Evolutionary conservation across 2,113 vertebrate species (phyloP), one percentile per base, ranked within the genome.

Genomic region (Phalacrocorax carbo): DNA sequence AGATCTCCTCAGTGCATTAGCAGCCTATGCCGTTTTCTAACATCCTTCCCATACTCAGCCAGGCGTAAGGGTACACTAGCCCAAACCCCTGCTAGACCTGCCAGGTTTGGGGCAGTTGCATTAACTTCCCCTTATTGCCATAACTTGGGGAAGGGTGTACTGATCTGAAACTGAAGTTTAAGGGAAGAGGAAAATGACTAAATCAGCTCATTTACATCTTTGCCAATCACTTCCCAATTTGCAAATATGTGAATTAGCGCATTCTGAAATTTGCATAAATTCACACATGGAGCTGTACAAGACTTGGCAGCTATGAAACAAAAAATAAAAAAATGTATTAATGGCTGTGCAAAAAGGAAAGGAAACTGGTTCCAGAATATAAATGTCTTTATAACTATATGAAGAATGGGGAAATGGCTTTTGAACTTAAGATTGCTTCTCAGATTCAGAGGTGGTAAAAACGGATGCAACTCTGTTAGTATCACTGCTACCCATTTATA

Each of bases 161-260:
- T 69, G 71, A 84, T 90, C 52, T 30, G 61, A 90, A 90, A 42
- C 18, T 27, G 49, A 84, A 91, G 83, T 95, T 94, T 84, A 68
- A 68, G 40, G 15, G 78, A 82, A 80, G 42, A 85, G 51, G 38
- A 44, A 94, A 93, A 81, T 66, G 11, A 79, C 79, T 95, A 82
- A 91, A 91, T 60, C 38, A 90, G 62, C 84, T 96, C 62, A 93
- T 96, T 97, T 96, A 58, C 91, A 93, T 94, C 23, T 94, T 96
- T 97, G 91, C 89, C 89, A 93, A 82, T 93, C 92, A 95, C 78
- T 95, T 96, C 84, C 93, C 92, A 96, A 96, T 97, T 96, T 96
- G 93, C 87, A 97, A 95, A 95, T 93, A 96, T 90, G 94, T 96
- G 94, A 95, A 96, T 96, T 97, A 93, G 51, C 89, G 83, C 91